A percentile compares a stretch with the other conserved stretches of the same genome.
Evolutionary conservation across 2,888 invertebrate species (phyloP).

Genomic region (Dynastes hyllus): DNA sequence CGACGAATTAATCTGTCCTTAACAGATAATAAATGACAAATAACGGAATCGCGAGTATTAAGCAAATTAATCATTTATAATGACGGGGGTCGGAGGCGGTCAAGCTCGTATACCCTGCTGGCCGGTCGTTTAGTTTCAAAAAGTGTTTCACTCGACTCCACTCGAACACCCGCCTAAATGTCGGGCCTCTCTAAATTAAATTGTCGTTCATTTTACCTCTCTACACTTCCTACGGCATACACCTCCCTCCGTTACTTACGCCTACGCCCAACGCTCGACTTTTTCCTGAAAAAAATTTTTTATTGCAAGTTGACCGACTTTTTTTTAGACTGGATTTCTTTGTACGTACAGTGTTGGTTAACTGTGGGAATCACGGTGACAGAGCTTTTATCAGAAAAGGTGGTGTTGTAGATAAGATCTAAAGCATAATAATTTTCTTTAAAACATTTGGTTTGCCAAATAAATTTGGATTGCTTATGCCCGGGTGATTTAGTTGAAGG

Average conservation of each 20-base stretch:
- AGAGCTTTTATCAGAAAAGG: too few species aligned
- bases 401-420: too few species aligned
- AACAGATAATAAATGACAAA: slow-evolving; percentile 57
- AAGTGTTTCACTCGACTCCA: slow-evolving; percentile 36
- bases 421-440: too few species aligned
- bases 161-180: slow-evolving; percentile 33
- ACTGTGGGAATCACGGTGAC: too few species aligned
- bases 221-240: not conserved
- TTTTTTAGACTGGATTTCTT: not conserved
- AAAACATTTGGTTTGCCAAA: too few species aligned
- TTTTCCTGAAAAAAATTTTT: slow-evolving; percentile 12
- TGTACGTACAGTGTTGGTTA: too few species aligned
- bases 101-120: slow-evolving; percentile 17
- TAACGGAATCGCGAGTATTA: slow-evolving; percentile 53
- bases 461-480: not conserved
- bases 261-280: slow-evolving; percentile 1
- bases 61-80: slow-evolving; percentile 50
- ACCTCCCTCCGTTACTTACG: not conserved
- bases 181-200: slow-evolving; percentile 34
- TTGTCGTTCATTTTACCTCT: slow-evolving; percentile 37
- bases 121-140: slow-evolving; percentile 24
- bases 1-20: slow-evolving; percentile 52
- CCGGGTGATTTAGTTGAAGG: too few species aligned
- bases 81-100: slow-evolving; percentile 38
- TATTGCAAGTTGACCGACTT: slow-evolving; percentile 12